Percentiles rank a stretch among this genome's conserved stretches.
Conservation (phyloP, 2,113 vertebrate species). For the Corythornis vintsioides region DNA sequence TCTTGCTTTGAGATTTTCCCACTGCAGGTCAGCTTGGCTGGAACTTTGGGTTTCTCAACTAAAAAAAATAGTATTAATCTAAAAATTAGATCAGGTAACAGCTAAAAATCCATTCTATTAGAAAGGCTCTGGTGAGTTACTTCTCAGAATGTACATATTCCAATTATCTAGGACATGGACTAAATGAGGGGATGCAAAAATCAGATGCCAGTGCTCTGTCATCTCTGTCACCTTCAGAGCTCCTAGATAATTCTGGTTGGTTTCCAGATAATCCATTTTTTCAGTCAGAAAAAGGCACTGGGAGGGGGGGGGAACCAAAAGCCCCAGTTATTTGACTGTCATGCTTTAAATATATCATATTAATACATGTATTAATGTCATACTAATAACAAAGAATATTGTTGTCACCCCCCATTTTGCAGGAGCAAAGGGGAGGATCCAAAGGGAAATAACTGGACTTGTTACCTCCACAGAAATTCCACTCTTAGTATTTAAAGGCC, state of each 20-base stretch:
- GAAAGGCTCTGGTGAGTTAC: not conserved
- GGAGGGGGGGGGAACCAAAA: too few relatives aligned
- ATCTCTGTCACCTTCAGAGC: not conserved
- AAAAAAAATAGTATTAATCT: rapidly evolving
- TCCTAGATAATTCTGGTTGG: rapidly evolving
- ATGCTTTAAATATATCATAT: not conserved
- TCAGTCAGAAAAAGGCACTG: not conserved
- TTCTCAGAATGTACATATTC: rapidly evolving
- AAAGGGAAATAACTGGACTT: not conserved
- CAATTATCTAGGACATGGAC: not conserved
- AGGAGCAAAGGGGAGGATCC: not conserved
- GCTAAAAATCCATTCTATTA: rapidly evolving
- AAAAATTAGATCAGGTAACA: not conserved
- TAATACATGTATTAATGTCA: rapidly evolving
- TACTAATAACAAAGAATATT: not conserved
- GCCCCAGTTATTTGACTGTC: not conserved
- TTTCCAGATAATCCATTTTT: not conserved
- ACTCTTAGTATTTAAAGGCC: not conserved
- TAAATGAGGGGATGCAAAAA: not conserved
- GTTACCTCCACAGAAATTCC: not conserved
- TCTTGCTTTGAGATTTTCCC: not conserved
- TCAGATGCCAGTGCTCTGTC: not conserved
- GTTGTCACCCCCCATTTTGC: not conserved
- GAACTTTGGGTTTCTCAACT: not conserved
- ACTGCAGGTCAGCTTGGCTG: not conserved